These are phyloP conservation scores for Peribatodes rhomboidaria DNA, from an alignment of 2,888 invertebrate genomes.

Conservation along the genomic window DNA sequence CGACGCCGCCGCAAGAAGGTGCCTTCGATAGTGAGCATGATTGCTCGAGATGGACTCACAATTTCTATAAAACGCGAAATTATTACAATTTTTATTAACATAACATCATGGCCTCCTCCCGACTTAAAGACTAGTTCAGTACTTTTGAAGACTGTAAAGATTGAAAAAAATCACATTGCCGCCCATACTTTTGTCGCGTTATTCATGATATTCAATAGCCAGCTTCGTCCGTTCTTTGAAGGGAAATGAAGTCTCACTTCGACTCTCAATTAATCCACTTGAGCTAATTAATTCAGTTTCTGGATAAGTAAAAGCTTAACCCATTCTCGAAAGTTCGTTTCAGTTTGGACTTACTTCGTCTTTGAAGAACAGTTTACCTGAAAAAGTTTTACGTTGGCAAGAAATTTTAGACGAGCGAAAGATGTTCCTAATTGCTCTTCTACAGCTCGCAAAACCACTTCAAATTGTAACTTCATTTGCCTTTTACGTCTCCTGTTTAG, in stretches of 20 bases:
- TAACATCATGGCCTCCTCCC: no score
- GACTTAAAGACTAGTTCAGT: no score
- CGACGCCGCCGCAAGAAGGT: no score
- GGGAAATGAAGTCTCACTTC: conserved; percentile 42
- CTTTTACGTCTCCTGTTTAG: neutral
- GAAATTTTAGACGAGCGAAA: conserved; percentile 1
- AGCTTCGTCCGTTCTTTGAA: conserved; percentile 37
- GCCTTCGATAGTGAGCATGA: no score
- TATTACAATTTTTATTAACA: no score
- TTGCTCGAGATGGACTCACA: no score
- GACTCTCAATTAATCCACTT: conserved; percentile 44
- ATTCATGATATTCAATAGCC: conserved; percentile 43
- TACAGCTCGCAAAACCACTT: neutral
- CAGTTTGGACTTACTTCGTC: conserved; percentile 4
- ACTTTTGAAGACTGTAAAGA: neutral
- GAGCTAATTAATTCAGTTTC: conserved; percentile 40
- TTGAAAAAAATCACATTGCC: neutral
- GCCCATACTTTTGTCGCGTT: conserved; percentile 17
- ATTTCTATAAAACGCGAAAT: no score
- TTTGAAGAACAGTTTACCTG: conserved; percentile 15
- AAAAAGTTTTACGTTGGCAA: conserved; percentile 10
- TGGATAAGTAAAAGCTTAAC: conserved; percentile 26
- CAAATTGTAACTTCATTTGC: neutral
- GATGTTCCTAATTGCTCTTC: conserved; percentile 1
- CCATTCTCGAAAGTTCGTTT: conserved; percentile 25